Conservation (phyloP, 2,888 invertebrate genomes). For the Lochmaea crataegi region DNA sequence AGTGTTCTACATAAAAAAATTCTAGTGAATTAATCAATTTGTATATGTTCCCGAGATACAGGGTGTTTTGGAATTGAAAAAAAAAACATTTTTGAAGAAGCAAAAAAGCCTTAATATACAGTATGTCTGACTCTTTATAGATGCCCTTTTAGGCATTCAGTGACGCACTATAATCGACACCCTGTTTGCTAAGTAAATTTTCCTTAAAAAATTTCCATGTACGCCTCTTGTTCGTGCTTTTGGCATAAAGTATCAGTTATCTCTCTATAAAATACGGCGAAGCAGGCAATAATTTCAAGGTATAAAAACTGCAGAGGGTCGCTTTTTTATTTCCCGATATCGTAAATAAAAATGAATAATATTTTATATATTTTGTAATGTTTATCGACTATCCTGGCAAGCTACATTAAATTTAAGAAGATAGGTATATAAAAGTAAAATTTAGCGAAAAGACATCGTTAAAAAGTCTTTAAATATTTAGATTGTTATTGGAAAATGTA, state of each 20-base stretch:
- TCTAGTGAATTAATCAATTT: too few species aligned
- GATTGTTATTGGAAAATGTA: too few species aligned
- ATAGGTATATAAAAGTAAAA: conserved; percentile 1
- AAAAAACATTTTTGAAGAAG: too few species aligned
- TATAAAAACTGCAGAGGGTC: conserved; percentile 8
- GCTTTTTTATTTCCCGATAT: conserved; percentile 18
- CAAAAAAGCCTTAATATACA: too few species aligned
- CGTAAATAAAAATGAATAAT: conserved; percentile 20
- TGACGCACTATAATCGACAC: too few species aligned
- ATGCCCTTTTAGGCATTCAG: too few species aligned
- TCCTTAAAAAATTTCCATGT: background rate
- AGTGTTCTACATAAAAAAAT: too few species aligned
- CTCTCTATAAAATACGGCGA: background rate
- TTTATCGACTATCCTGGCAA: background rate
- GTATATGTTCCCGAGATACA: too few species aligned
- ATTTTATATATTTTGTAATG: conserved; percentile 6
- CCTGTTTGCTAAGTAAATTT: too few species aligned
- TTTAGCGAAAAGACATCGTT: background rate
- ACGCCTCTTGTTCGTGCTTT: background rate
- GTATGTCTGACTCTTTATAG: too few species aligned
- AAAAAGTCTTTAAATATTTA: background rate
- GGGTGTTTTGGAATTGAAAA: too few species aligned
- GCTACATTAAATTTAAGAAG: background rate
- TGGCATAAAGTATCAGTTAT: conserved; percentile 2
- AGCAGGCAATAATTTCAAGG: conserved; percentile 7